Percentiles rank a stretch among this genome's conserved stretches.
Conservation (phyloP, 2,797 vertebrate species). For the Leucoraja ocellata region DNA sequence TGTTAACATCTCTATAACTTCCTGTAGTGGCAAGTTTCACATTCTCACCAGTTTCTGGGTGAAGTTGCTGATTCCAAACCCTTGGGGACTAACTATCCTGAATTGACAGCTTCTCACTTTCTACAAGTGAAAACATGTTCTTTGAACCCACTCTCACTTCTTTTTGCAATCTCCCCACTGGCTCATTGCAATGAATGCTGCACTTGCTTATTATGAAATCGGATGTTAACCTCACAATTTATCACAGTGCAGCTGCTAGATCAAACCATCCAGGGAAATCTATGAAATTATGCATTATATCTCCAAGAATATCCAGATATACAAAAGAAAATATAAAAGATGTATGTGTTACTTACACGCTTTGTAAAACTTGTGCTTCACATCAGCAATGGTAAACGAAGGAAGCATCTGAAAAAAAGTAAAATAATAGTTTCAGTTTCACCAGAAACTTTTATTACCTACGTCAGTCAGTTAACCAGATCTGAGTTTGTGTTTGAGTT, state of each 20-base stretch:
- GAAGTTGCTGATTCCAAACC: too few species aligned
- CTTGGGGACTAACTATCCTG: too few species aligned
- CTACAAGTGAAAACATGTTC: too few species aligned
- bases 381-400: conserved; percentile 61
- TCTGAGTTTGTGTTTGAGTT: neutral
- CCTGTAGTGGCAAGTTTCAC: too few species aligned
- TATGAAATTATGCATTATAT: neutral
- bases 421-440: conserved; percentile 50
- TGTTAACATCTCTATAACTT: too few species aligned
- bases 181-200: neutral
- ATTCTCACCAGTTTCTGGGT: too few species aligned
- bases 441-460: conserved; percentile 22
- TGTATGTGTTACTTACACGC: conserved; percentile 55
- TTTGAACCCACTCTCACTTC: too few species aligned
- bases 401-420: conserved; percentile 60
- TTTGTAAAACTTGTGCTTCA: conserved; percentile 70
- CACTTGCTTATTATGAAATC: neutral
- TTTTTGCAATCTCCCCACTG: neutral
- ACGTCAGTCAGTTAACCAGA: neutral
- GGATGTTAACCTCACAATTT: neutral
- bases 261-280: neutral
- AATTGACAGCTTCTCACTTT: too few species aligned
- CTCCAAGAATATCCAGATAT: neutral
- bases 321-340: neutral
- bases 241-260: neutral